Percentiles rank a stretch among this genome's conserved stretches.
Conservation (phyloP, 1,140 invertebrate species). For the Ephestia elutella region DNA sequence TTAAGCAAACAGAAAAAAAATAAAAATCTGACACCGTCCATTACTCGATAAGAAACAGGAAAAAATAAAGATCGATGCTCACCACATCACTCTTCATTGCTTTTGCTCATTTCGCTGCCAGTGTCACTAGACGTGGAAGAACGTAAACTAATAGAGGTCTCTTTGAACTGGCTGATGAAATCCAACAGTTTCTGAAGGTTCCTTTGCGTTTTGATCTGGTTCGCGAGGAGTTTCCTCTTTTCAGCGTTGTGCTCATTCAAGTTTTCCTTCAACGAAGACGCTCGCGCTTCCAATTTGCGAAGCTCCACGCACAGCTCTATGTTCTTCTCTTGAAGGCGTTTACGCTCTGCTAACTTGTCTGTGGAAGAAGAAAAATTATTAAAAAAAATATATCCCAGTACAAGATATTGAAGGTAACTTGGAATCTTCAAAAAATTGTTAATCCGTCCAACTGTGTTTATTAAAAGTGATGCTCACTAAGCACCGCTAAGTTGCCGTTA, state of each 20-base stretch:
- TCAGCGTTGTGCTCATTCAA: conserved; percentile 67
- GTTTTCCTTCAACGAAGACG: conserved; percentile 63
- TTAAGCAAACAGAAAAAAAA: too few relatives aligned
- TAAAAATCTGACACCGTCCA: too few relatives aligned
- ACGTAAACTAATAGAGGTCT: conserved; percentile 57
- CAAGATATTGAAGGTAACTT: too few relatives aligned
- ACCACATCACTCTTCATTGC: conserved; percentile 59
- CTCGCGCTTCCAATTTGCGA: conserved; percentile 61
- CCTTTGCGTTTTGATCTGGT: conserved; percentile 67
- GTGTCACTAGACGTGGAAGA: conserved; percentile 62
- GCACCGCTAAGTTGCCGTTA: too few relatives aligned
- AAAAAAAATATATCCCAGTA: too few relatives aligned
- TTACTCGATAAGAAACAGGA: too few relatives aligned
- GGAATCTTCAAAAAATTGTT: too few relatives aligned
- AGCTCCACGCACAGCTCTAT: conserved; percentile 63
- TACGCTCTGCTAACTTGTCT: conserved; percentile 68
- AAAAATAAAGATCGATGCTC: not conserved
- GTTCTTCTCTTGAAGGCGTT: conserved; percentile 64
- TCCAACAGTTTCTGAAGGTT: conserved; percentile 69
- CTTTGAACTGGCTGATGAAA: conserved; percentile 70
- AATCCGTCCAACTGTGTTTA: too few relatives aligned
- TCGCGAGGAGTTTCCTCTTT: conserved; percentile 62
- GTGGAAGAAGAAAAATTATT: too few relatives aligned
- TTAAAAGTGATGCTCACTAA: too few relatives aligned
- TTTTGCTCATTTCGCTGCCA: conserved; percentile 57